A percentile compares a stretch with the other conserved stretches of the same genome.
Conservation (phyloP, 2,797 vertebrate species). For the Halcyon leucocephala region DNA sequence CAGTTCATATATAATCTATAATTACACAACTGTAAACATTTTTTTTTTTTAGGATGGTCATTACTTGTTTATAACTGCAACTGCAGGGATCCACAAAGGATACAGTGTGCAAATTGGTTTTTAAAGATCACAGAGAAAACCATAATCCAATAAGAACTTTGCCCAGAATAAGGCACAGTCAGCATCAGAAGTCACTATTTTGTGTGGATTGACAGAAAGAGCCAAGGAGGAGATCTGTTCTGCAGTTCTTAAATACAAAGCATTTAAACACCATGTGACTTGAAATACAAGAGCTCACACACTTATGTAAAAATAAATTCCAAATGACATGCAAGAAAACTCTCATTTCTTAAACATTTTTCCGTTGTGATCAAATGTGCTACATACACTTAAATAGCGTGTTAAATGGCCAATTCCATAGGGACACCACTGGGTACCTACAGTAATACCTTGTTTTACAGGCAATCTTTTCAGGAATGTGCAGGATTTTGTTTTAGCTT, state of each 20-base stretch:
- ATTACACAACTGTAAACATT: neutral
- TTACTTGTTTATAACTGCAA: neutral
- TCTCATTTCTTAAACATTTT: neutral
- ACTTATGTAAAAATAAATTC: neutral
- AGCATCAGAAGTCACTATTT: neutral
- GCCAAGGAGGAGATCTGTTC: neutral
- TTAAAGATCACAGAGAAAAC: neutral
- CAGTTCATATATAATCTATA: neutral
- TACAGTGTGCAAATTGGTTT: neutral
- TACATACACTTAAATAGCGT: neutral
- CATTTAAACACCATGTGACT: neutral
- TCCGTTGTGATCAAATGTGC: neutral
- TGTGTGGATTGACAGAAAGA: neutral
- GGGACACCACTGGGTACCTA: neutral
- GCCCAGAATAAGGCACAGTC: neutral
- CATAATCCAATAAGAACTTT: neutral
- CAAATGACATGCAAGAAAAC: neutral
- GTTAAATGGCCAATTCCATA: neutral
- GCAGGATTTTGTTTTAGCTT: neutral
- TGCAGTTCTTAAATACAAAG: neutral
- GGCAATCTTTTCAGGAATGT: neutral
- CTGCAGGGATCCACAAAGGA: neutral
- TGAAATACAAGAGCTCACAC: neutral
- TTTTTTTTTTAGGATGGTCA: neutral
- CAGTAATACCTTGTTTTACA: neutral